These are phyloP conservation scores for Myotis daubentonii DNA, from an alignment of 2,797 vertebrate species.

Conservation along the genomic window DNA sequence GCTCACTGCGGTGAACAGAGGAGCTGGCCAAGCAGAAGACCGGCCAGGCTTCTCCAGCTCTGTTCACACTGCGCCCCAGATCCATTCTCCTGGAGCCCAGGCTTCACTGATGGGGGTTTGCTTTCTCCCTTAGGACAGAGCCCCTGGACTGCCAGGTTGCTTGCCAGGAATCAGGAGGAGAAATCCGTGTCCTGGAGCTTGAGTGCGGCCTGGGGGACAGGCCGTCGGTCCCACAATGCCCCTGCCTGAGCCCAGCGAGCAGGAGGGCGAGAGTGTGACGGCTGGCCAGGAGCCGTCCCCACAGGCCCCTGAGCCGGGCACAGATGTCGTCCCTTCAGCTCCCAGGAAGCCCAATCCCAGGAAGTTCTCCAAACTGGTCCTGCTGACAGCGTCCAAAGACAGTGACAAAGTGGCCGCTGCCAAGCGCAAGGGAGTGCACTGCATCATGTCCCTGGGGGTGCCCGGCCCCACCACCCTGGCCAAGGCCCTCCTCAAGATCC, in stretches of 20 bases:
- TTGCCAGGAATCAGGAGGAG: background rate
- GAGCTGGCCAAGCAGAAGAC: background rate
- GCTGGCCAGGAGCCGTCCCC: background rate
- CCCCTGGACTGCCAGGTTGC: background rate
- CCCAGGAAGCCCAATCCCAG: constrained; percentile 72
- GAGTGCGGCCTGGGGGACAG: background rate
- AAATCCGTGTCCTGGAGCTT: background rate
- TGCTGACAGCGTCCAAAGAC: constrained; percentile 75
- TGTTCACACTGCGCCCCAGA: background rate
- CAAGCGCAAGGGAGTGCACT: constrained; percentile 70
- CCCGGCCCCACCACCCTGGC: constrained; percentile 54
- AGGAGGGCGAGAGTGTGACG: background rate
- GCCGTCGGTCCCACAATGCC: constrained; percentile 35
- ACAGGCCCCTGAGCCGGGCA: background rate
- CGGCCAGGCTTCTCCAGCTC: background rate
- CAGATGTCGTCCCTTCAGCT: background rate
- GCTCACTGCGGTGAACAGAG: background rate
- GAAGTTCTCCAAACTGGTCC: constrained; percentile 76
- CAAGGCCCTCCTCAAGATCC: constrained; percentile 73
- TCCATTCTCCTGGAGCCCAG: background rate
- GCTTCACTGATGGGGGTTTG: background rate
- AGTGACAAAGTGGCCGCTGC: constrained; percentile 64
- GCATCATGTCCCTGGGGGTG: constrained; percentile 74
- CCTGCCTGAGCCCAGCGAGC: constrained; percentile 36
- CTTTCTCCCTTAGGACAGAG: constrained; percentile 22